phyloP scores from a whole-genome alignment of 2,113 vertebrate genomes.

The Bubalus kerabau region DNA sequence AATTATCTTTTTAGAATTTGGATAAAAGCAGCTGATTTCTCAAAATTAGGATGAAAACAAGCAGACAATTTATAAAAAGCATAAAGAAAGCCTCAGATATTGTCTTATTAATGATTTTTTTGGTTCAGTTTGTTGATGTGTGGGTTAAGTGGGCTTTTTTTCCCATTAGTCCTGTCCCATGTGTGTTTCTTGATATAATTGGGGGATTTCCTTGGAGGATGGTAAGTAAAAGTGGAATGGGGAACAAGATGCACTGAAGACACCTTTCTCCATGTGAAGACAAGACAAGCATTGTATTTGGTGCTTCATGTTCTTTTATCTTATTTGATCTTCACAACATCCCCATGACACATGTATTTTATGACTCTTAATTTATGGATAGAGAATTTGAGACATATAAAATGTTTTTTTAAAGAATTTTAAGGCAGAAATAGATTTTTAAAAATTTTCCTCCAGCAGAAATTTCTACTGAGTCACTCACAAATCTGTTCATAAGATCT shows the following conservation, averaged over 20 bases:
- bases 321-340: not conserved
- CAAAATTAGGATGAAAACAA: not conserved
- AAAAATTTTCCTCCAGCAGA: not conserved
- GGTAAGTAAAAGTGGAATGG: not conserved
- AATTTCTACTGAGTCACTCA: not conserved
- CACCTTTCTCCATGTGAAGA: not conserved
- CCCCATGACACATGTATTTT: not conserved
- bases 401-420: not conserved
- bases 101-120: not conserved
- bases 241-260: not conserved
- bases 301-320: not conserved
- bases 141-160: not conserved
- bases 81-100: not conserved
- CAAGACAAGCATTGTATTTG: not conserved
- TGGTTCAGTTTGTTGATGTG: not conserved
- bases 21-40: not conserved
- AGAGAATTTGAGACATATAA: not conserved
- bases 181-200: not conserved
- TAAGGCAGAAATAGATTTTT: not conserved
- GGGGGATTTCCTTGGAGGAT: not conserved
- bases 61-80: not conserved
- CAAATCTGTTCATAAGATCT: not conserved
- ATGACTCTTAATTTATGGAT: not conserved
- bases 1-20: not conserved
- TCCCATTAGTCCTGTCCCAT: not conserved